Conservation (phyloP, 37 sponge, comb jelly and placozoan species). For the Halisarca cf. caerulea region DNA sequence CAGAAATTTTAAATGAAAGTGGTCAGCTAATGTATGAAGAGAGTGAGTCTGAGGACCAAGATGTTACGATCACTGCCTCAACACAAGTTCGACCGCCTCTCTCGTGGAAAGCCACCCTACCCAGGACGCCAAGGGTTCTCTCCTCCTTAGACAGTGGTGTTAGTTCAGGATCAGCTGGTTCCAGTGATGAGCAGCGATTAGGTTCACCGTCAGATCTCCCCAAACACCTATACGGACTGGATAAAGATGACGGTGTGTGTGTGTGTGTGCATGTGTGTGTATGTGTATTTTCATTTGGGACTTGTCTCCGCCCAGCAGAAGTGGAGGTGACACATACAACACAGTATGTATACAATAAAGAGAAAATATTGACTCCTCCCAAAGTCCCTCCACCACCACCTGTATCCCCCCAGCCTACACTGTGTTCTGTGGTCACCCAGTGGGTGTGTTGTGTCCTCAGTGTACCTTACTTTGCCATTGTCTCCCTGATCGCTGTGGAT, state of each 20-base stretch:
- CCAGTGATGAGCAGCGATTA: no score
- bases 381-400: not conserved
- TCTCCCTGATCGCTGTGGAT: not conserved
- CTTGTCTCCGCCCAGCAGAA: not conserved
- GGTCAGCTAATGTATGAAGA: constrained; percentile 45
- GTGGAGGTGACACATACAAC: not conserved
- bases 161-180: not conserved
- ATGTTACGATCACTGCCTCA: not conserved
- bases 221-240: constrained; percentile 6
- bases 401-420: not conserved
- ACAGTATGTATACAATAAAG: constrained; percentile 9
- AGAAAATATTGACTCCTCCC: not conserved
- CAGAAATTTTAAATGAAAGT: constrained; percentile 70
- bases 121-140: not conserved
- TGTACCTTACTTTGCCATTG: not conserved
- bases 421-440: not conserved
- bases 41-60: not conserved
- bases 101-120: not conserved
- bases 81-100: not conserved
- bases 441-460: not conserved
- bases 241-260: not conserved
- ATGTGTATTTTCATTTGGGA: not conserved
- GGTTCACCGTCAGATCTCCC: not conserved
- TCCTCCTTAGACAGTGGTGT: constrained; percentile 3
- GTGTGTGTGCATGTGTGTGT: not conserved